A percentile compares a stretch with the other conserved stretches of the same genome.
Evolutionary conservation across 2,113 vertebrate genomes (phyloP).

Genomic region (Dinomys branickii): DNA sequence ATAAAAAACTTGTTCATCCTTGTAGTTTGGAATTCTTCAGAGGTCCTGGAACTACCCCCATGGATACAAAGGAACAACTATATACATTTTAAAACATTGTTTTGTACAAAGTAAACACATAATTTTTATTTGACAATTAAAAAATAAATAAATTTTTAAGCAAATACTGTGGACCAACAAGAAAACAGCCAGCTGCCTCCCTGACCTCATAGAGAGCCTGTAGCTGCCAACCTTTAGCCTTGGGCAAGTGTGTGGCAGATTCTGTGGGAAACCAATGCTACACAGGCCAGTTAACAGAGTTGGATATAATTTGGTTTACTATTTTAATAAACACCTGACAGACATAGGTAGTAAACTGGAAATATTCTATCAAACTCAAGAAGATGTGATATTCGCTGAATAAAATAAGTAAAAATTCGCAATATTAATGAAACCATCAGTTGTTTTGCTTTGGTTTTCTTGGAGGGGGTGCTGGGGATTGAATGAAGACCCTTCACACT

Average conservation of each 20-base stretch:
- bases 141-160: background rate
- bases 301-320: background rate
- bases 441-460: background rate
- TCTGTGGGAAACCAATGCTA: background rate
- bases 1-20: background rate
- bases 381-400: background rate
- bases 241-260: background rate
- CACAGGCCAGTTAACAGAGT: background rate
- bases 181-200: background rate
- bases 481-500: background rate
- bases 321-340: background rate
- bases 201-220: background rate
- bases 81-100: background rate
- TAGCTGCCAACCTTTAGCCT: background rate
- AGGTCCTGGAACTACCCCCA: background rate
- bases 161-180: background rate
- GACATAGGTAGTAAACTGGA: background rate
- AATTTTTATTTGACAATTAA: background rate
- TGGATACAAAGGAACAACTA: background rate
- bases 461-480: background rate
- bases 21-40: background rate
- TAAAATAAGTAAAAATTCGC: background rate
- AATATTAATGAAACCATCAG: background rate
- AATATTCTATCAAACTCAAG: conserved; percentile 3
- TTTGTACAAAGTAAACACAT: background rate